These are phyloP conservation scores for Drosophila arizonae DNA, from an alignment of 1,140 invertebrate genomes.

Conservation along the genomic window DNA sequence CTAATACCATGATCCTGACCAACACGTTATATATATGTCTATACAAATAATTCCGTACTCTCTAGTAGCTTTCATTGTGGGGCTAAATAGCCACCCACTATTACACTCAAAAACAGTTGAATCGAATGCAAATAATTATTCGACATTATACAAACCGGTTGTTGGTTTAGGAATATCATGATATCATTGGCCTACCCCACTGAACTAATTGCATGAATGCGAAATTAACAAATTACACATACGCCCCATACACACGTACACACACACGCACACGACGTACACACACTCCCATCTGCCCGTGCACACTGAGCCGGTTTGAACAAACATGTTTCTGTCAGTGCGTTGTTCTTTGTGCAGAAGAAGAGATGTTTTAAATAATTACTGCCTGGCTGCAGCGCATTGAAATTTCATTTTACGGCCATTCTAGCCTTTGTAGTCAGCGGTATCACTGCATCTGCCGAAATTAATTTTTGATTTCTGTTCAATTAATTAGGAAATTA, in stretches of 20 bases:
- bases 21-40: constrained; percentile 7
- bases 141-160: constrained; percentile 40
- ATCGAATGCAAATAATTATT: constrained; percentile 68
- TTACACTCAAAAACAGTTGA: not conserved
- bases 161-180: constrained; percentile 18
- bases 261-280: not conserved
- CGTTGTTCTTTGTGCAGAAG: constrained; percentile 12
- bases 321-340: constrained; percentile 22
- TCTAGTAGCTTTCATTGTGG: constrained; percentile 1
- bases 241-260: constrained; percentile 27
- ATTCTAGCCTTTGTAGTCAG: constrained; percentile 17
- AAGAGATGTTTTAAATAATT: constrained; percentile 29
- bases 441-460: not conserved
- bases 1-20: constrained; percentile 6
- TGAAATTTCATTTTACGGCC: constrained; percentile 15
- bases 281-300: not conserved
- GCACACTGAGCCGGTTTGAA: not conserved
- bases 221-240: constrained; percentile 53
- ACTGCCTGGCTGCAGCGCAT: constrained; percentile 2
- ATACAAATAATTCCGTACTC: constrained; percentile 2
- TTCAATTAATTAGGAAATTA: constrained; percentile 49
- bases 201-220: constrained; percentile 56
- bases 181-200: constrained; percentile 3
- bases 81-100: not conserved
- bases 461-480: constrained; percentile 33